Evolutionary conservation across 2,113 vertebrate genomes (phyloP).

Genomic region (Pipa parva): DNA sequence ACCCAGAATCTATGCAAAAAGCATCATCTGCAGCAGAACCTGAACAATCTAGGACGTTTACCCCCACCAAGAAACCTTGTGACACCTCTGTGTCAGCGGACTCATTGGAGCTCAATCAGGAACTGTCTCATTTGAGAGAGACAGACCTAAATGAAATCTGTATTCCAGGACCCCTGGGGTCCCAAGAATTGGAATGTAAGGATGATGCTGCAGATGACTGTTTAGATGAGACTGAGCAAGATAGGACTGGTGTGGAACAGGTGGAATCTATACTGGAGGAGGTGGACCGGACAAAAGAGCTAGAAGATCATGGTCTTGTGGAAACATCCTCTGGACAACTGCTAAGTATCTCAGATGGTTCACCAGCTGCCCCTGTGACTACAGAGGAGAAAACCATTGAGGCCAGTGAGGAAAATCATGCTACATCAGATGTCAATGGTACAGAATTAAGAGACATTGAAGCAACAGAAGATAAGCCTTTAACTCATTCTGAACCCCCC

Average conservation of each 20-base stretch:
- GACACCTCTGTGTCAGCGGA: constrained; percentile 25
- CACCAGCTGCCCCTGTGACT: constrained; percentile 10
- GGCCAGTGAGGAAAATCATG: background rate
- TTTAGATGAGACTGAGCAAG: constrained; percentile 51
- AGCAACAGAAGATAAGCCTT: background rate
- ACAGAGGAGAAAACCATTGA: background rate
- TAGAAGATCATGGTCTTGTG: background rate
- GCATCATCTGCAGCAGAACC: constrained; percentile 52
- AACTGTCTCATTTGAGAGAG: constrained; percentile 14
- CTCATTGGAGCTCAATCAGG: constrained; percentile 17
- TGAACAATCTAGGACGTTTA: constrained; percentile 60
- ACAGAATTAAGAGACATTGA: background rate
- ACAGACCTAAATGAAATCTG: constrained; percentile 33
- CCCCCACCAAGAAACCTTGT: constrained; percentile 44
- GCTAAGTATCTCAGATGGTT: constrained; percentile 23
- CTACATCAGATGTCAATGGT: background rate
- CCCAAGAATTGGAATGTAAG: constrained; percentile 46
- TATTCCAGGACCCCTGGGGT: constrained; percentile 31
- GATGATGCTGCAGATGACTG: constrained; percentile 5
- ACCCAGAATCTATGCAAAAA: constrained; percentile 77
- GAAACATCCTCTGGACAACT: constrained; percentile 3
- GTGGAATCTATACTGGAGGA: constrained; percentile 7
- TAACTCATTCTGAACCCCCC: background rate
- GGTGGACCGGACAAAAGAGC: constrained; percentile 39
- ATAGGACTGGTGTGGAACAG: constrained; percentile 7